Evolutionary conservation across 2,797 vertebrate genomes (phyloP), one percentile per base, ranked within the genome.

Genomic region (Coregonus sp.): DNA sequence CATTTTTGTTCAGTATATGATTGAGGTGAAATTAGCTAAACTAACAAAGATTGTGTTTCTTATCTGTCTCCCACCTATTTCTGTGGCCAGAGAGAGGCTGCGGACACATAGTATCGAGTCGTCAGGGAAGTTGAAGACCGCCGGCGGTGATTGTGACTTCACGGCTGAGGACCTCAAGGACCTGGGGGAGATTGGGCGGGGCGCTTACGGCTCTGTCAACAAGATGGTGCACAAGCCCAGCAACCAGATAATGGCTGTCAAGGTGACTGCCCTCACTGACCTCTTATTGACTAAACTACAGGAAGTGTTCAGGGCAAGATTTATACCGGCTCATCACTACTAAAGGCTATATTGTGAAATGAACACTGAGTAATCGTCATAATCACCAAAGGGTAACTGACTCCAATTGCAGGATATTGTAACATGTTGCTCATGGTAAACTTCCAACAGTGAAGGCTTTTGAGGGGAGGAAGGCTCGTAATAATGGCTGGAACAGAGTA

Each of bases 181-280:
- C 84, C 90, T 99, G 91, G 98, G 98, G 77, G 98, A 99, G 93
- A 99, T 99, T 83, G 98, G 98, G 87, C 95, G 98, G 80, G 98
- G 98, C 73, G 98, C 98, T 9, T 99, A 99, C 78, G 98, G 98
- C 92, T 99, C 98, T 69, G 98, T 99, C 93, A 99, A 98, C 94
- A 99, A 99, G 95, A 99, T 99, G 98, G 96, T 96, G 92, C 97
- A 99, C 95, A 99, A 98, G 91, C 98, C 97, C 66, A 99, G 97
- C 77, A 97, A 95, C 90, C 96, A 98, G 90, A 99, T 99, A 94
- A 99, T 99, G 98, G 98, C 98, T 72, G 98, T 99, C 89, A 99
- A 99, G 96, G 98, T 99, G 65, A 51, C 29, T 67, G 4, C 25
- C 11, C 54, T 61, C 5, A 18, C 31, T 35, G 65, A 67, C 14